Evolutionary conservation across 2,113 vertebrate genomes (phyloP).

Genomic region (Gymnobelideus leadbeateri): DNA sequence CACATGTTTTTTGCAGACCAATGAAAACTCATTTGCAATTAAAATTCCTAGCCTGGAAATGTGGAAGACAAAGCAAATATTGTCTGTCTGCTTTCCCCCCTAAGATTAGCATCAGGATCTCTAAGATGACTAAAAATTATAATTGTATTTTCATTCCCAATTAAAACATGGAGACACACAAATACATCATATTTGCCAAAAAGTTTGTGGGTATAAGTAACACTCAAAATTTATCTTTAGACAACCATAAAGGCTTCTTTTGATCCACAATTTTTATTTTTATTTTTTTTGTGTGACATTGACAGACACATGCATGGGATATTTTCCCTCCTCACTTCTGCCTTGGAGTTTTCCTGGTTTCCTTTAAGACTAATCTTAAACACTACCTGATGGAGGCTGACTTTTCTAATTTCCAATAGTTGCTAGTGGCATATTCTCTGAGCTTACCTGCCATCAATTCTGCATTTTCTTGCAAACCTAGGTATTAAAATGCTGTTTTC

Average conservation of each 20-base stretch:
- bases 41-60: not conserved
- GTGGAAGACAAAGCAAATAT: not conserved
- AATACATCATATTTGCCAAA: not conserved
- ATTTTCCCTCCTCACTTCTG: not conserved
- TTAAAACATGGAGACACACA: not conserved
- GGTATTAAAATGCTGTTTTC: not conserved
- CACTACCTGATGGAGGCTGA: not conserved
- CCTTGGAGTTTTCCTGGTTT: not conserved
- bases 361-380: not conserved
- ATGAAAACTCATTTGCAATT: not conserved
- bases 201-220: not conserved
- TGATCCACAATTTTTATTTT: not conserved
- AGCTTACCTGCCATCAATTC: not conserved
- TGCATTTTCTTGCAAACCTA: not conserved
- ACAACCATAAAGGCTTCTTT: not conserved
- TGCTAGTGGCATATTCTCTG: not conserved
- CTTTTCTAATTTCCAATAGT: not conserved
- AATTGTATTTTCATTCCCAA: not conserved
- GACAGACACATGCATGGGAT: not conserved
- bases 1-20: not conserved
- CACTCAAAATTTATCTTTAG: not conserved
- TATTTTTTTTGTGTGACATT: not conserved
- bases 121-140: not conserved
- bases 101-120: slow-evolving; percentile 31
- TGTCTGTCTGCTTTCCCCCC: not conserved